Conservation (phyloP, 2,888 invertebrate species). For the Pocota personata region DNA sequence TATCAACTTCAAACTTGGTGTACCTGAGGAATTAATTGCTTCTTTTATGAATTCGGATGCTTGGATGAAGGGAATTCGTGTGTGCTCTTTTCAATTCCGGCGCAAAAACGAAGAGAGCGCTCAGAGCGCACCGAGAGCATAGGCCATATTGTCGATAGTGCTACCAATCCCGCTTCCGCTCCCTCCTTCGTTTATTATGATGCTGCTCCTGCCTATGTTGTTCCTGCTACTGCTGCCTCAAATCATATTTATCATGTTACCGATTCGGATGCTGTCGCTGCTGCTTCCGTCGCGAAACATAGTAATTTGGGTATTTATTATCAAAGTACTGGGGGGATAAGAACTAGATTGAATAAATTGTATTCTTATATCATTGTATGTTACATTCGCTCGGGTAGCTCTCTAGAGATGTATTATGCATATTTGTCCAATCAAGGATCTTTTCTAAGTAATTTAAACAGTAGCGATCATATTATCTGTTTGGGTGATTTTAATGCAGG, state of each 20-base stretch:
- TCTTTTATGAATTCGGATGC: neutral
- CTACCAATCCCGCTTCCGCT: neutral
- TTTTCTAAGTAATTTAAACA: no score
- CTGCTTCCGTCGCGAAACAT: neutral
- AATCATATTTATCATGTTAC: neutral
- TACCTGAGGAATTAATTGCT: neutral
- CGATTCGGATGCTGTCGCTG: neutral
- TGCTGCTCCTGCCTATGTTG: neutral
- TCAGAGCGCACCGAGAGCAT: neutral
- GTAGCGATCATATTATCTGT: no score
- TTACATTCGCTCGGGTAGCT: neutral
- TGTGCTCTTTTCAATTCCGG: neutral
- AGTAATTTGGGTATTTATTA: no score
- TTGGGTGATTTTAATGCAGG: no score
- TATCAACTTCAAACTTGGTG: slow-evolving; percentile 4
- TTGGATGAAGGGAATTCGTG: neutral
- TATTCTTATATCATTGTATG: neutral
- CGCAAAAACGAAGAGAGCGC: slow-evolving; percentile 12
- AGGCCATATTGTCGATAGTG: neutral
- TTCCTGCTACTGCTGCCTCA: neutral
- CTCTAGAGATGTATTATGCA: neutral
- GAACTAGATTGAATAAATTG: no score
- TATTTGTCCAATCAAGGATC: neutral
- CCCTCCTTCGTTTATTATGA: neutral
- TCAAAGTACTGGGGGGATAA: no score